Evolutionary conservation across 1,140 invertebrate genomes (phyloP), one percentile per base, ranked within the genome.

Genomic region (Drosophila pectinifera): DNA sequence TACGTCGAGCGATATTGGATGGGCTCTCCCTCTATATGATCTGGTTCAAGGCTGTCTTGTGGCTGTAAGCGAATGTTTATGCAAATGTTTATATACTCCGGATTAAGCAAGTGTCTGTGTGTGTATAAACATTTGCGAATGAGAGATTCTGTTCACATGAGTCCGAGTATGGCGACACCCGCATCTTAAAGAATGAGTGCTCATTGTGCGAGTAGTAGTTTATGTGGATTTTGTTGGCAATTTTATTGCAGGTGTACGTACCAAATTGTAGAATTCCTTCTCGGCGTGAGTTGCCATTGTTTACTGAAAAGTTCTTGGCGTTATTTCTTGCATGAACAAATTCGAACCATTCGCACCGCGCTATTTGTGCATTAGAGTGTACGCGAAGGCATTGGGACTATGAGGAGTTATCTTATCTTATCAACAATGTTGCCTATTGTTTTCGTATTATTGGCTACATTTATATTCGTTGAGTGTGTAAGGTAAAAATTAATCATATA

Each of bases 261-360:
- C 74, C 63, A 77, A 48, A 31, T 67, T 54, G 48, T 68, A 77
- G 43, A 77, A 77, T 13, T 77, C 74, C 56, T 78, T 78, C 58
- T 77, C 74, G 38, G 73, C 75, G 45, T 56, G 74, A 38, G 58
- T 77, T 68, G 74, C 67, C 74, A 70, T 78, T 77, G 72, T 75
- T 68, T 77, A 26, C 18, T 64, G 53, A 45, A 38, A 22, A 53
- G 38, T 67, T 26, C 28, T 51, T 41, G 22, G 49, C 22, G 73
- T 48, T 53, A 38, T n/a, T 34, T 36, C 38, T 68, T 34, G 26
- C 45, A 53, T 68, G 64, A 65, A 65, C 64, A 53, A 68, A 65
- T 24, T 68, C 45, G 61, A 68, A 65, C 41, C 61, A 53, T 65
- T 53, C 61, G 64, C 59, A 31, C 20, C 45, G 45, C 61, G 64